These are phyloP conservation scores for Loriculus beryllinus DNA, from an alignment of 2,797 vertebrate species.

Conservation along the genomic window DNA sequence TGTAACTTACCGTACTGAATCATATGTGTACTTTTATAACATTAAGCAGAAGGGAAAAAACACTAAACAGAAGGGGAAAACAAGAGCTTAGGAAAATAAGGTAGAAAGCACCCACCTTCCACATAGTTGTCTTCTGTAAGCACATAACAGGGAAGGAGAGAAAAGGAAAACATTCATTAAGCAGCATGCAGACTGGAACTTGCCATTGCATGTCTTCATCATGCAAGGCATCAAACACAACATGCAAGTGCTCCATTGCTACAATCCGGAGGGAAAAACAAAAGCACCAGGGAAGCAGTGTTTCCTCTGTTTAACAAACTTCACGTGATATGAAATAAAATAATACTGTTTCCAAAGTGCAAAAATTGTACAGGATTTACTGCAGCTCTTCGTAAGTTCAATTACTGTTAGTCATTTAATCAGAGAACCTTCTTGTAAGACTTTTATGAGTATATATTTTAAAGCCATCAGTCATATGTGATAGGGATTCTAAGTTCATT, in stretches of 20 bases:
- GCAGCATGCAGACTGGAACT: conserved; percentile 97
- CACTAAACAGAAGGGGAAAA: conserved; percentile 65
- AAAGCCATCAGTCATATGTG: not conserved
- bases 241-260: conserved; percentile 91
- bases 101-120: conserved; percentile 93
- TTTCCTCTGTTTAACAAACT: conserved; percentile 45
- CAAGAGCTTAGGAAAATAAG: conserved; percentile 69
- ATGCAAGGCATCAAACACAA: conserved; percentile 97
- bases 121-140: conserved; percentile 96
- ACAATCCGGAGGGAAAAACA: conserved; percentile 74
- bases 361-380: not conserved
- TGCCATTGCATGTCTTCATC: conserved; percentile 94
- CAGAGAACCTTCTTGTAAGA: not conserved
- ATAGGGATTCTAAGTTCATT: not conserved
- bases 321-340: conserved; percentile 18
- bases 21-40: conserved; percentile 59
- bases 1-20: conserved; percentile 76
- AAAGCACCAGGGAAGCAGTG: conserved; percentile 68
- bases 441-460: not conserved
- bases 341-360: conserved; percentile 33
- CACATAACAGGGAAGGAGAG: conserved; percentile 93
- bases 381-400: not conserved
- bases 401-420: not conserved
- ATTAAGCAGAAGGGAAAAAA: conserved; percentile 62
- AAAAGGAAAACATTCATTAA: conserved; percentile 99